Evolutionary conservation across 1,140 invertebrate genomes (phyloP).

Genomic region (Diabrotica virgifera): DNA sequence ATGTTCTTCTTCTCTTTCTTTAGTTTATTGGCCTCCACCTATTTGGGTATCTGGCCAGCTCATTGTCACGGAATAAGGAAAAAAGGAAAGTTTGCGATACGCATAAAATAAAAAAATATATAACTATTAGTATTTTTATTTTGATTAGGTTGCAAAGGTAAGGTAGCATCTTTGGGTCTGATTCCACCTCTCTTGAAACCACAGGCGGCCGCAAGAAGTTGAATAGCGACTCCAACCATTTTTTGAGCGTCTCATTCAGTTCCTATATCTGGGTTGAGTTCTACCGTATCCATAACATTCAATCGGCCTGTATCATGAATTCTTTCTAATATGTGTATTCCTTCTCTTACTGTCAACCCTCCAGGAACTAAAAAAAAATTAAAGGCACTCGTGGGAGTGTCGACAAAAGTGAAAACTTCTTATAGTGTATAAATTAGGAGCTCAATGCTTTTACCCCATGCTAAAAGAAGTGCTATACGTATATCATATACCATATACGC

Average conservation of each 20-base stretch:
- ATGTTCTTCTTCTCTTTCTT: no score
- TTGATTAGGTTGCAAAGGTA: conserved; percentile 31
- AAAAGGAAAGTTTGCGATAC: not conserved
- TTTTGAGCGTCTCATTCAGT: conserved; percentile 57
- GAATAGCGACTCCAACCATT: conserved; percentile 67
- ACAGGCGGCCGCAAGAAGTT: conserved; percentile 67
- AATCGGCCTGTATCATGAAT: conserved; percentile 72
- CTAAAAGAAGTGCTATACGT: no score
- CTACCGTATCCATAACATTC: conserved; percentile 79
- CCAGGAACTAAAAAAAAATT: conserved; percentile 71
- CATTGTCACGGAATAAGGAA: no score
- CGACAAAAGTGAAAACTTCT: no score
- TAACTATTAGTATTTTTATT: no score
- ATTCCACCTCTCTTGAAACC: conserved; percentile 64
- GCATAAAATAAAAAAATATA: not conserved
- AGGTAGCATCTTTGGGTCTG: conserved; percentile 50
- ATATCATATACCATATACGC: no score
- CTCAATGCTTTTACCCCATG: no score
- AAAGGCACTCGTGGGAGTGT: no score
- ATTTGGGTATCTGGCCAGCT: no score
- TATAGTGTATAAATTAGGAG: no score
- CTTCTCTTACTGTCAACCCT: conserved; percentile 83
- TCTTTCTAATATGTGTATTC: conserved; percentile 76
- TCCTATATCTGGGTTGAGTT: conserved; percentile 83
- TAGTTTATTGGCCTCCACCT: no score